Evolutionary conservation across 2,113 vertebrate species (phyloP).

Genomic region (Podarcis cretensis): DNA sequence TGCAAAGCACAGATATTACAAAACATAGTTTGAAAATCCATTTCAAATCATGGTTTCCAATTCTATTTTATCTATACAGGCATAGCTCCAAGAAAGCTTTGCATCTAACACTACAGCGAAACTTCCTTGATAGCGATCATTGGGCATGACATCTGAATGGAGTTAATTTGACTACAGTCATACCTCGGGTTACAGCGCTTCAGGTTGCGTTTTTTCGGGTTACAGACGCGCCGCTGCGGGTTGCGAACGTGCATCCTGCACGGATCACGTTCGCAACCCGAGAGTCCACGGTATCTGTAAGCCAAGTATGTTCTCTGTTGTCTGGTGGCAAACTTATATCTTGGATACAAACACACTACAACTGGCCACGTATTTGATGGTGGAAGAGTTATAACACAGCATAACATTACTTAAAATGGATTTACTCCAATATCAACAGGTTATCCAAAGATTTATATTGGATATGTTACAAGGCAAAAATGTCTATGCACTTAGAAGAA

Average conservation of each 20-base stretch:
- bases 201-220: no score
- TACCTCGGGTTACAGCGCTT: no score
- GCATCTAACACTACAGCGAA: neutral
- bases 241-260: no score
- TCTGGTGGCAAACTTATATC: neutral
- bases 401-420: constrained; percentile 57
- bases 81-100: neutral
- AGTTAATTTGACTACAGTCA: neutral
- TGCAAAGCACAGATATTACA: neutral
- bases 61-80: neutral
- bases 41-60: neutral
- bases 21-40: neutral
- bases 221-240: no score
- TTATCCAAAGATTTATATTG: constrained; percentile 53
- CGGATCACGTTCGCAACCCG: no score
- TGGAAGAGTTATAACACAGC: neutral
- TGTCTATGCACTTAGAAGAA: constrained; percentile 16
- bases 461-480: constrained; percentile 34
- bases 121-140: neutral
- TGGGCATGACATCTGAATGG: neutral
- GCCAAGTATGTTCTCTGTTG: neutral
- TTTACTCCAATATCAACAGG: constrained; percentile 58
- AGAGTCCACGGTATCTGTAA: neutral
- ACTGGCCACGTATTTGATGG: neutral
- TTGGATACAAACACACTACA: neutral